These are phyloP conservation scores for Limosa lapponica DNA, from an alignment of 2,797 vertebrate species.

Conservation along the genomic window DNA sequence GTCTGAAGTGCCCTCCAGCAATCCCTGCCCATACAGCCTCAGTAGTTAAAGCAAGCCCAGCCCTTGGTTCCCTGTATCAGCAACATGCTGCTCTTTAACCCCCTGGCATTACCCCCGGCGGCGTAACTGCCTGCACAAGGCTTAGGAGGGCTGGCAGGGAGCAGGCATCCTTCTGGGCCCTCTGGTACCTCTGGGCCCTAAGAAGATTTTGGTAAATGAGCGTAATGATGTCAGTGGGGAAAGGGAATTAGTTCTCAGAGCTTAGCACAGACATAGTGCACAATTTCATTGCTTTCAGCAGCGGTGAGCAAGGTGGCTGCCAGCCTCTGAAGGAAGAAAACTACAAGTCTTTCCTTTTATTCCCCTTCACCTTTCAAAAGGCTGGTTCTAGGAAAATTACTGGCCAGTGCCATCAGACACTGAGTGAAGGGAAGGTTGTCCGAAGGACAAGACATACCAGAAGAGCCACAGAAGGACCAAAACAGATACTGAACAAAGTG, in stretches of 20 bases:
- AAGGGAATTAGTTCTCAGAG: background rate
- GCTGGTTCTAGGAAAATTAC: background rate
- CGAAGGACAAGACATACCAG: background rate
- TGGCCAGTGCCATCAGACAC: background rate
- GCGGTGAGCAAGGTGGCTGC: background rate
- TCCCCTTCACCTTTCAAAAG: background rate
- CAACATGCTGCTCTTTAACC: background rate
- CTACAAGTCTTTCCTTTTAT: background rate
- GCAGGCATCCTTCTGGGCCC: background rate
- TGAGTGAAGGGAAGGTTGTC: background rate
- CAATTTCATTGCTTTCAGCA: background rate
- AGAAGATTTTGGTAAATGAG: background rate
- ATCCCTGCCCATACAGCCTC: background rate
- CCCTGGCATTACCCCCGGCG: background rate
- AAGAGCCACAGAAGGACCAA: background rate
- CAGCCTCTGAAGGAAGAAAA: background rate
- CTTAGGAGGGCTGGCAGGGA: background rate
- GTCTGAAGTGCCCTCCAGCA: background rate
- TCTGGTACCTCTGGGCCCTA: background rate
- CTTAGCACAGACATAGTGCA: background rate
- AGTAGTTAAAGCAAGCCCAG: background rate
- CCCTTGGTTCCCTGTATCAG: no score
- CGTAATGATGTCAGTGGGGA: background rate
- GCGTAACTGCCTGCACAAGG: background rate
- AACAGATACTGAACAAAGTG: background rate